phyloP scores from a whole-genome alignment of 2,888 invertebrate species.

The Beris morrisii region DNA sequence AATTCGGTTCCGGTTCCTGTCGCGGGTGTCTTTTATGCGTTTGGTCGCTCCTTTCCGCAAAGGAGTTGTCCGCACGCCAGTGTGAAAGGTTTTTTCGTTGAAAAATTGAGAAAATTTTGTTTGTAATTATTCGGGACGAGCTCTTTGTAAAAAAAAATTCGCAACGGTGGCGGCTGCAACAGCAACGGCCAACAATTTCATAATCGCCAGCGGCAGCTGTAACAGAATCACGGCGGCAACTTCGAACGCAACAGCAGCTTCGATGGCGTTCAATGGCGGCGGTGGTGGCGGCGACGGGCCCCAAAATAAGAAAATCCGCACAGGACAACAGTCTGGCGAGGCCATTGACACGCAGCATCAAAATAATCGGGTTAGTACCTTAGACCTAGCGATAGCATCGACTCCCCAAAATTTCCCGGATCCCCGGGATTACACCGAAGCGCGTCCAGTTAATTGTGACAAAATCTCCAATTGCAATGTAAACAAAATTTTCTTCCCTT shows the following conservation, averaged over 20 bases:
- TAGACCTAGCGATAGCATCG: too few relatives aligned
- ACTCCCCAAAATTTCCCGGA: neutral
- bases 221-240: constrained; percentile 5
- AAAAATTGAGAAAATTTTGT: too few relatives aligned
- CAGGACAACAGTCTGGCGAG: constrained; percentile 53
- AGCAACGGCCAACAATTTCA: constrained; percentile 28
- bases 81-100: too few relatives aligned
- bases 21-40: too few relatives aligned
- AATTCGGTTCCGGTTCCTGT: too few relatives aligned
- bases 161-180: constrained; percentile 34
- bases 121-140: neutral
- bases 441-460: too few relatives aligned
- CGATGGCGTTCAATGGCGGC: constrained; percentile 52
- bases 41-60: too few relatives aligned
- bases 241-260: constrained; percentile 34
- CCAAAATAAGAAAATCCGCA: constrained; percentile 56
- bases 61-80: too few relatives aligned
- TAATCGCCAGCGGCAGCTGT: constrained; percentile 2
- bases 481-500: too few relatives aligned
- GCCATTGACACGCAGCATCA: constrained; percentile 49
- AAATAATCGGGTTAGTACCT: constrained; percentile 51
- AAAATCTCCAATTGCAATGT: too few relatives aligned
- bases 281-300: constrained; percentile 52
- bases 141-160: constrained; percentile 6
- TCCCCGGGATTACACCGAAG: neutral